A percentile compares a stretch with the other conserved stretches of the same genome.
Evolutionary conservation across 2,888 invertebrate genomes (phyloP).

Genomic region (Nowickia ferox): DNA sequence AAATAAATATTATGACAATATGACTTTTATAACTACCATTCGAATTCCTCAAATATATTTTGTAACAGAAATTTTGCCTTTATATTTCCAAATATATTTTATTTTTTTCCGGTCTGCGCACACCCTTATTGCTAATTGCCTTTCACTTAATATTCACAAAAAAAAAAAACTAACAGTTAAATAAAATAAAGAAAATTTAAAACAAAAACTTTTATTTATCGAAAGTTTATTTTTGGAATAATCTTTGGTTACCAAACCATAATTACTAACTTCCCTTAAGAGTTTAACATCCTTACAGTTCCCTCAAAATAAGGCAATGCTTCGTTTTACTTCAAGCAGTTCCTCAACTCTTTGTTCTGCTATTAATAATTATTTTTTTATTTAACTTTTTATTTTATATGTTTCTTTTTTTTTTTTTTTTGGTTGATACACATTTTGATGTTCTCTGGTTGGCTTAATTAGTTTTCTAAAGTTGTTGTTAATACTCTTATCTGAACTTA

Average conservation of each 20-base stretch:
- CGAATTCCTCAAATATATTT: too few relatives aligned
- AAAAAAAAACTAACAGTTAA: neutral
- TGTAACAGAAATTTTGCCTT: too few relatives aligned
- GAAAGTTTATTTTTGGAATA: slow-evolving; percentile 57
- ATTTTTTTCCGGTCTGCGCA: too few relatives aligned
- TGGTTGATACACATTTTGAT: slow-evolving; percentile 68
- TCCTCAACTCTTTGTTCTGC: neutral
- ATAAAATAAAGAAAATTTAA: slow-evolving; percentile 16
- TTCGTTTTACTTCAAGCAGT: neutral
- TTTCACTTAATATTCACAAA: neutral
- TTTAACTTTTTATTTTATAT: slow-evolving; percentile 13
- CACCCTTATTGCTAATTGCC: neutral
- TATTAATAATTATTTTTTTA: neutral
- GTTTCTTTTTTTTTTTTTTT: slow-evolving; percentile 63
- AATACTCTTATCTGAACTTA: slow-evolving; percentile 69
- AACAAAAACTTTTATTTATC: slow-evolving; percentile 52
- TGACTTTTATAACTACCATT: too few relatives aligned
- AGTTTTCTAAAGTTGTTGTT: slow-evolving; percentile 79
- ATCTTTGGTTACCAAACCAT: slow-evolving; percentile 57
- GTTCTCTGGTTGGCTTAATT: slow-evolving; percentile 79
- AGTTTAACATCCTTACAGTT: neutral
- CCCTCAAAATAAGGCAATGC: neutral
- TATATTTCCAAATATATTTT: too few relatives aligned
- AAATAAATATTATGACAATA: too few relatives aligned
- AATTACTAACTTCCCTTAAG: slow-evolving; percentile 60